These are phyloP conservation scores for Epinephelus moara DNA, from an alignment of 2,113 vertebrate species.

Conservation along the genomic window DNA sequence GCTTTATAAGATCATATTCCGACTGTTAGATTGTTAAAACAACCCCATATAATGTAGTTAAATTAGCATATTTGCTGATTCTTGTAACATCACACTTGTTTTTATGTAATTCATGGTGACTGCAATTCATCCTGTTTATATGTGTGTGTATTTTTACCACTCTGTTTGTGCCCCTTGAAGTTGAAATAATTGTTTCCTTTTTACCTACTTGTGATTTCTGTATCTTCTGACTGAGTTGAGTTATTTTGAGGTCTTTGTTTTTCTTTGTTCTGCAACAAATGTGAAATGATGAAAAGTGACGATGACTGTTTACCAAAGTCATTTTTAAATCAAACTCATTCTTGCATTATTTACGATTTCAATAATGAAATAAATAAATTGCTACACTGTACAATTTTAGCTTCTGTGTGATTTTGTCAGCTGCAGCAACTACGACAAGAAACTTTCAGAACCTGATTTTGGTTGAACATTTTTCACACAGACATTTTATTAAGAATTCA, in stretches of 20 bases:
- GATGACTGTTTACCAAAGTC: conserved; percentile 9
- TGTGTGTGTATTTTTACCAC: conserved; percentile 7
- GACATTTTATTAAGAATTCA: conserved; percentile 22
- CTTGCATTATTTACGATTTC: conserved; percentile 18
- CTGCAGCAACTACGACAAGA: background rate
- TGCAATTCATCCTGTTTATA: conserved; percentile 4
- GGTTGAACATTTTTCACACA: background rate
- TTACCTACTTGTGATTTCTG: background rate
- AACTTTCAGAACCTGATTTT: background rate
- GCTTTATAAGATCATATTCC: background rate
- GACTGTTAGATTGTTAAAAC: background rate
- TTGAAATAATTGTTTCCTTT: background rate
- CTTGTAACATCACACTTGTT: background rate
- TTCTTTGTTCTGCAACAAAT: background rate
- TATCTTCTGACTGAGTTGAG: background rate
- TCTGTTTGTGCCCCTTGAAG: background rate
- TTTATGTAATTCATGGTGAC: background rate
- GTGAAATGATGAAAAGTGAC: conserved; percentile 16
- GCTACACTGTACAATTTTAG: background rate
- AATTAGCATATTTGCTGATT: too few species aligned
- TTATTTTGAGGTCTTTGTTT: background rate
- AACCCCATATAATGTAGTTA: too few species aligned
- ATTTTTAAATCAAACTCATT: background rate
- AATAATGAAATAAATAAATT: conserved; percentile 48
- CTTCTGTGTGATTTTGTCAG: conserved; percentile 29